phyloP scores from a whole-genome alignment of 2,888 invertebrate species.

The Caenorhabditis drosophilae region DNA sequence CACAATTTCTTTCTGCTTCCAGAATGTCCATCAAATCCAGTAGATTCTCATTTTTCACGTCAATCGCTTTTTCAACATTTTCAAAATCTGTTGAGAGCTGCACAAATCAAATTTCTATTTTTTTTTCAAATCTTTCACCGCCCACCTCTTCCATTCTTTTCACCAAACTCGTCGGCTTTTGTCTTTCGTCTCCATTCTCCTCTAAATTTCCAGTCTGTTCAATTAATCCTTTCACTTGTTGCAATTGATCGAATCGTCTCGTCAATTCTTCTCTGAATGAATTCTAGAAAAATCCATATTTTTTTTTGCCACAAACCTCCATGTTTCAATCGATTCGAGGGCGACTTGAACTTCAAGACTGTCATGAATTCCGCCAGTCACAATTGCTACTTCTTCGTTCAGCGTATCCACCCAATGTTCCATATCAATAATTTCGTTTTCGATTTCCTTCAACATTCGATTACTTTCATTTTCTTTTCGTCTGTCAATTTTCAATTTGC shows the following conservation, averaged over 20 bases:
- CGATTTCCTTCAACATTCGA: constrained; percentile 4
- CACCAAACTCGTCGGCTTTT: constrained; percentile 2
- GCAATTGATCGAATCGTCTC: constrained; percentile 17
- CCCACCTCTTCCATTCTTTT: constrained; percentile 10
- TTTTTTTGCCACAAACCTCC: constrained; percentile 4
- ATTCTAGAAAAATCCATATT: not conserved
- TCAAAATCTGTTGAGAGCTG: constrained; percentile 14
- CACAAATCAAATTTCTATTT: too few species aligned
- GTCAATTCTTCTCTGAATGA: constrained; percentile 16
- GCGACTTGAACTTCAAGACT: constrained; percentile 23
- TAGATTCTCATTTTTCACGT: constrained; percentile 22
- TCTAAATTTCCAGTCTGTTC: not conserved
- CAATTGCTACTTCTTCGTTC: constrained; percentile 17
- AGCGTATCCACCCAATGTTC: constrained; percentile 31
- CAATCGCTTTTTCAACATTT: constrained; percentile 18
- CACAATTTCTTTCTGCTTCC: constrained; percentile 18
- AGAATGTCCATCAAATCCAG: constrained; percentile 18
- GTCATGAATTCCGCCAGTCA: constrained; percentile 25
- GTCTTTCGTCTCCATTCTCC: not conserved
- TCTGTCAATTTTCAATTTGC: not conserved
- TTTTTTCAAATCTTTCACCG: too few species aligned
- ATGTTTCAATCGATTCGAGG: constrained; percentile 23
- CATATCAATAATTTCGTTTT: constrained; percentile 15
- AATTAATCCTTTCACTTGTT: constrained; percentile 9
- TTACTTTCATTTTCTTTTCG: not conserved